Conservation (phyloP, 2,797 vertebrate genomes). For the Dendrocincla fuliginosa region DNA sequence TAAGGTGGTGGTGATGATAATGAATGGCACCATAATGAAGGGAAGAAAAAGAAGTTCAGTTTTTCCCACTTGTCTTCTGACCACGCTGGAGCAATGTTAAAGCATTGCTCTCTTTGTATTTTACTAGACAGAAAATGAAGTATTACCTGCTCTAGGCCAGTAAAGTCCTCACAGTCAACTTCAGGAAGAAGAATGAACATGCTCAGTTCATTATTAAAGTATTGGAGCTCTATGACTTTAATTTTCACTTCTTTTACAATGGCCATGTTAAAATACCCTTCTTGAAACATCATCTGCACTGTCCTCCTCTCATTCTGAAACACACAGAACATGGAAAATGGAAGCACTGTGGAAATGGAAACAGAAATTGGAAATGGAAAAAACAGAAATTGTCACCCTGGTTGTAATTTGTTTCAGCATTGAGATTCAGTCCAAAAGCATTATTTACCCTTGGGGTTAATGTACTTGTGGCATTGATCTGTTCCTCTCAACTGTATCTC, state of each 20-base stretch:
- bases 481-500: not conserved
- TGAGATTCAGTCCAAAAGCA: not conserved
- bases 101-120: not conserved
- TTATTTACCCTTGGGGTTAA: not conserved
- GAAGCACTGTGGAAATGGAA: no score
- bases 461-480: not conserved
- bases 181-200: constrained; percentile 67
- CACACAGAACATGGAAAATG: not conserved
- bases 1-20: not conserved
- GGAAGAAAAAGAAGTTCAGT: not conserved
- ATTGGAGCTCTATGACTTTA: constrained; percentile 67
- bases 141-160: constrained; percentile 62
- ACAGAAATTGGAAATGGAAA: not conserved
- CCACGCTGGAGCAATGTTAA: not conserved
- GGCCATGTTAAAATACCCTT: constrained; percentile 56
- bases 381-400: not conserved
- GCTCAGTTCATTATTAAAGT: constrained; percentile 55
- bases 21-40: not conserved
- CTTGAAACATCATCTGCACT: constrained; percentile 73
- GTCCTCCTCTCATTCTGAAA: constrained; percentile 58
- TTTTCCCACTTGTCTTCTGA: not conserved
- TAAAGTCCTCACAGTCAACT: not conserved
- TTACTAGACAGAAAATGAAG: not conserved
- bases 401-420: not conserved
- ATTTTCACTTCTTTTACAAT: constrained; percentile 23